phyloP scores from a whole-genome alignment of 2,888 invertebrate species.

The Leptothorax acervorum region DNA sequence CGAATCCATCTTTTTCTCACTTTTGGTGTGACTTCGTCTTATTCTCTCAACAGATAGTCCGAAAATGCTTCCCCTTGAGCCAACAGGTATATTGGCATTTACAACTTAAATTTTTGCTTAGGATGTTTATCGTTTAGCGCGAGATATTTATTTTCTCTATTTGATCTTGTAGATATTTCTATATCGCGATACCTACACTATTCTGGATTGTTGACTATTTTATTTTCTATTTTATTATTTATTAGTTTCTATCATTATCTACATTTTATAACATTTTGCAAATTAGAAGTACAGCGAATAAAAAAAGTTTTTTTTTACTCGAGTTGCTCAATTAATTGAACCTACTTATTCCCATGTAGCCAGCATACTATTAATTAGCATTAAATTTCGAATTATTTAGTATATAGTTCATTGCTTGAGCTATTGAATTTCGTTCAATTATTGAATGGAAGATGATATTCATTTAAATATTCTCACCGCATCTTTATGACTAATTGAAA shows the following conservation, averaged over 20 bases:
- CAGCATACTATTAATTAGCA: not conserved
- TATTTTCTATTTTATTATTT: conserved; percentile 2
- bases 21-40: conserved; percentile 18
- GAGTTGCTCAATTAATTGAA: not conserved
- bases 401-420: not conserved
- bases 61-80: conserved; percentile 62
- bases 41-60: conserved; percentile 49
- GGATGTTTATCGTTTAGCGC: not conserved
- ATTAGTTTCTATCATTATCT: not conserved
- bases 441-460: not conserved
- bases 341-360: not conserved
- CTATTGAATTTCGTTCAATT: conserved; percentile 7
- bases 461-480: not conserved
- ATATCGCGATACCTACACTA: not conserved
- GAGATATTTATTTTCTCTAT: conserved; percentile 5
- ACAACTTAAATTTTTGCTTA: conserved; percentile 61
- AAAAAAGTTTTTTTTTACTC: not conserved
- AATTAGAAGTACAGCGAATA: not conserved
- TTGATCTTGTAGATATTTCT: not conserved
- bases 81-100: conserved; percentile 61
- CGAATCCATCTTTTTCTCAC: conserved; percentile 42
- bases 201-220: not conserved
- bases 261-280: not conserved
- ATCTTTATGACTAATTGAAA: not conserved
- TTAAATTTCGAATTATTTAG: not conserved